Conservation (phyloP, 2,113 vertebrate genomes). For the Channa maculata region DNA sequence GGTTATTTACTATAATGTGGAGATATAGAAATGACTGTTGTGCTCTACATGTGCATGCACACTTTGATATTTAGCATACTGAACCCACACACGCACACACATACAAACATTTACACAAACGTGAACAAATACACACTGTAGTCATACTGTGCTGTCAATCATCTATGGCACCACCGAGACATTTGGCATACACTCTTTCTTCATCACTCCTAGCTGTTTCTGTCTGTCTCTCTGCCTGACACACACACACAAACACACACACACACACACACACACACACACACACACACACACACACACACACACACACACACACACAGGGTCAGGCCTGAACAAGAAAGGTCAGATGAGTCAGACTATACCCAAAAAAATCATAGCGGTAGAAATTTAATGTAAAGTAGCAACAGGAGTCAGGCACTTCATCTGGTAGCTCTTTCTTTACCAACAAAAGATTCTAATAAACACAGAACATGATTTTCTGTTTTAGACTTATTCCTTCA, state of each 20-base stretch:
- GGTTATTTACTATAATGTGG: conserved; percentile 48
- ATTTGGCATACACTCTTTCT: conserved; percentile 29
- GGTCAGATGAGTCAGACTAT: conserved; percentile 66
- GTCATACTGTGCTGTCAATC: conserved; percentile 46
- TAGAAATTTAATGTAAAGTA: conserved; percentile 8
- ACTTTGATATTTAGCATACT: conserved; percentile 49
- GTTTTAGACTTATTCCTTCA: not conserved
- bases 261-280: not conserved
- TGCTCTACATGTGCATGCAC: conserved; percentile 30
- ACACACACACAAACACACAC: too few species aligned
- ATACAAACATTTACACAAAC: conserved; percentile 9
- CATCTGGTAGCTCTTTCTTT: conserved; percentile 8
- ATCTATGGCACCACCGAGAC: conserved; percentile 29
- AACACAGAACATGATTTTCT: not conserved
- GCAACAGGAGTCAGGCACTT: conserved; percentile 2
- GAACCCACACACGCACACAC: conserved; percentile 16
- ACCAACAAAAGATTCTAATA: not conserved
- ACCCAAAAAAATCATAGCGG: conserved; percentile 11
- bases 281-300: conserved; percentile 3
- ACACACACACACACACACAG: conserved; percentile 12
- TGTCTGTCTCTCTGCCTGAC: conserved; percentile 23
- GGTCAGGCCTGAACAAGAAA: conserved; percentile 53
- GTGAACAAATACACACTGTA: conserved; percentile 20
- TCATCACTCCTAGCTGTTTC: conserved; percentile 10
- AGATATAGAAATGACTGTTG: conserved; percentile 70